Conservation (phyloP, 2,113 vertebrate species). For the Nymphicus hollandicus region DNA sequence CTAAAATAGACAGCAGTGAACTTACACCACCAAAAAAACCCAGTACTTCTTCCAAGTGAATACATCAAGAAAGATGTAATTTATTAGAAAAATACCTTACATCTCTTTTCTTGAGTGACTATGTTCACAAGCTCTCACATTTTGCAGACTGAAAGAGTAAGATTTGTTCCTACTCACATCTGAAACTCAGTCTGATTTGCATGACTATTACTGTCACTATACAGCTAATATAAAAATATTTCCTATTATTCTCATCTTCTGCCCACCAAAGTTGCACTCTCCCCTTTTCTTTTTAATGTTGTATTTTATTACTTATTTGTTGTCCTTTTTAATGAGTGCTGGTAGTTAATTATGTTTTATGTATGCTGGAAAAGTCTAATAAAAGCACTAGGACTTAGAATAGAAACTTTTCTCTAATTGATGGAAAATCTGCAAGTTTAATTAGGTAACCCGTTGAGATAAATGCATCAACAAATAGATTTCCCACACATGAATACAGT, state of each 20-base stretch:
- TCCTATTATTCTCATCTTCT: background rate
- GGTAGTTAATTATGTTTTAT: slow-evolving; percentile 10
- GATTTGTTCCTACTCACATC: background rate
- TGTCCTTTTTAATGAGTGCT: background rate
- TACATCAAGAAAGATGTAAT: background rate
- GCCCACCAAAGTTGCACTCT: background rate
- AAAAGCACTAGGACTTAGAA: slow-evolving; percentile 34
- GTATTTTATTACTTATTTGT: background rate
- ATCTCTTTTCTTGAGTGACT: background rate
- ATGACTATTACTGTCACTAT: background rate
- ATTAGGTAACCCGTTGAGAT: slow-evolving; percentile 53
- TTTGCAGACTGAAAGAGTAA: background rate
- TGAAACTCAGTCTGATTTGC: background rate
- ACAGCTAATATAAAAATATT: background rate
- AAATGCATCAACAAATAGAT: slow-evolving; percentile 61
- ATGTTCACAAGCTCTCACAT: background rate
- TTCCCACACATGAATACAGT: background rate
- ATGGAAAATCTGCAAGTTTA: slow-evolving; percentile 65
- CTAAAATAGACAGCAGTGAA: background rate
- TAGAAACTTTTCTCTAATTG: slow-evolving; percentile 19
- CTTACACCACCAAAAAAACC: background rate
- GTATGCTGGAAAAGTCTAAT: slow-evolving; percentile 54
- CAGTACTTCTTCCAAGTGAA: background rate
- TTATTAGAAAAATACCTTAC: background rate
- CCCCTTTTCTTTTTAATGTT: background rate